phyloP scores from a whole-genome alignment of 2,797 vertebrate species.

The Myioborus miniatus region DNA sequence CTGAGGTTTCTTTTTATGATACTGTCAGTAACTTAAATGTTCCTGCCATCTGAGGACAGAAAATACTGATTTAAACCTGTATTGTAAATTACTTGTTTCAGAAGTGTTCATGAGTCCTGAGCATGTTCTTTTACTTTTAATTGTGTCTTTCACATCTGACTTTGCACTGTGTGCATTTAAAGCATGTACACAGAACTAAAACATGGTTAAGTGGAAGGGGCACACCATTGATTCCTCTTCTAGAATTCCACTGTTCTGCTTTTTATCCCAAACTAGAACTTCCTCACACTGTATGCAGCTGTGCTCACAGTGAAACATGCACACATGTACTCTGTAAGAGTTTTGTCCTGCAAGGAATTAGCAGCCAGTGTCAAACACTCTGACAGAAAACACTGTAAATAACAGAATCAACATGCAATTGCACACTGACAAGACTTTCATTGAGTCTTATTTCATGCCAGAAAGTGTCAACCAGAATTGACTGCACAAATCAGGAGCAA shows the following conservation, averaged over 20 bases:
- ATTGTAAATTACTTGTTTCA: not conserved
- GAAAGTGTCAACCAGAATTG: not conserved
- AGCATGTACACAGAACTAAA: not conserved
- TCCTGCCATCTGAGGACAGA: not conserved
- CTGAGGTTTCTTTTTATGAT: not conserved
- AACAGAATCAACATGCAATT: not conserved
- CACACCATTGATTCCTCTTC: not conserved
- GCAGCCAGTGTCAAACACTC: not conserved
- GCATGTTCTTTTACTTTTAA: not conserved
- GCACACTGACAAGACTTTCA: not conserved
- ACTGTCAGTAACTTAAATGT: not conserved
- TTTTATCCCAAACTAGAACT: not conserved
- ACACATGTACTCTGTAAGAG: not conserved
- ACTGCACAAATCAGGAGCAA: not conserved
- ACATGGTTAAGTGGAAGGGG: not conserved
- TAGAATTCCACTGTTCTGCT: not conserved
- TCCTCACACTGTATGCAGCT: not conserved
- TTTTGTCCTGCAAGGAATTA: not conserved
- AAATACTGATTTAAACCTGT: not conserved
- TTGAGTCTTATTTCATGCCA: not conserved
- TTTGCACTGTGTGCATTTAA: not conserved
- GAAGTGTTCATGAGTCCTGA: not conserved
- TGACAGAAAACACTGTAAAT: not conserved
- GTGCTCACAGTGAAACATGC: not conserved
- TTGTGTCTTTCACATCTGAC: not conserved